These are phyloP conservation scores for Coryphaenoides rupestris DNA, from an alignment of 2,113 vertebrate genomes.

Conservation along the genomic window DNA sequence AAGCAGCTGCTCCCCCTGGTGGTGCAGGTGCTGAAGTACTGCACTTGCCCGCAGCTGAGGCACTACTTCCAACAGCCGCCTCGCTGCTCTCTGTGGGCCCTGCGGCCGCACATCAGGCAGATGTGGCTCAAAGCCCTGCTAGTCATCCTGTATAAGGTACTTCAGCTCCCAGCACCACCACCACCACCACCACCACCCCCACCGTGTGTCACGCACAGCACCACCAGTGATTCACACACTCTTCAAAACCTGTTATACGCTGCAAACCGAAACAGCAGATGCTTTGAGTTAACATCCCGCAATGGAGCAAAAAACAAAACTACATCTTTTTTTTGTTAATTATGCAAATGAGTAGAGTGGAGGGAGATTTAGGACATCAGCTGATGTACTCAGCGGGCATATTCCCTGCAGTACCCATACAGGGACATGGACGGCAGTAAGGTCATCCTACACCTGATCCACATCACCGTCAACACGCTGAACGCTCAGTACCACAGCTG, in stretches of 20 bases:
- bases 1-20: constrained; percentile 97
- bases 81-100: constrained; percentile 93
- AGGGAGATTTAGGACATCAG: background rate
- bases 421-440: constrained; percentile 97
- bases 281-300: no score
- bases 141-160: constrained; percentile 97
- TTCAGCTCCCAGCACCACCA: background rate
- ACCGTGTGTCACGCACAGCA: no score
- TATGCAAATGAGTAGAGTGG: no score
- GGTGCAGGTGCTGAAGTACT: constrained; percentile 97
- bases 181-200: no score
- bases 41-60: constrained; percentile 92
- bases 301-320: no score
- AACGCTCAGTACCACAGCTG: constrained; percentile 99
- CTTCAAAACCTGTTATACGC: background rate
- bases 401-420: constrained; percentile 85
- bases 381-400: background rate
- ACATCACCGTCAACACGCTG: constrained; percentile 97
- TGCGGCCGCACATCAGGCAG: constrained; percentile 93
- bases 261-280: no score
- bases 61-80: constrained; percentile 98
- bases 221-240: background rate
- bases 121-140: constrained; percentile 97
- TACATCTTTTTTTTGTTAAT: no score
- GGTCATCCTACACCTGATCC: constrained; percentile 91